A percentile compares a stretch with the other conserved stretches of the same genome.
phyloP scores from a whole-genome alignment of 1,140 invertebrate species.

The Trichoplusia ni region DNA sequence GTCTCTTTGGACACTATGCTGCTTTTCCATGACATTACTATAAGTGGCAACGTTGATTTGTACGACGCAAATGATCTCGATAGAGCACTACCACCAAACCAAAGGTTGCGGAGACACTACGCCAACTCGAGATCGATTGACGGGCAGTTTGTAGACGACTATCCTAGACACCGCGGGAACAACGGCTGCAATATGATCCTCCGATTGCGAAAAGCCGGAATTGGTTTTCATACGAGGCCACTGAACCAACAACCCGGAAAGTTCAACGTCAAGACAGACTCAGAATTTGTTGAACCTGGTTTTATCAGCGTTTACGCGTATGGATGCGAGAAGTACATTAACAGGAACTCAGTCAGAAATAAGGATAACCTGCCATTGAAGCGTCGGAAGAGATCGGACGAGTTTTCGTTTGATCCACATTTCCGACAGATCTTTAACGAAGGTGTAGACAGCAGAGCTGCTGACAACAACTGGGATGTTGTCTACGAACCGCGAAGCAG shows the following conservation, averaged over 20 bases:
- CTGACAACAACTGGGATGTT: slow-evolving; percentile 68
- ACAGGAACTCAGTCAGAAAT: slow-evolving; percentile 70
- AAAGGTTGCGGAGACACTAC: slow-evolving; percentile 59
- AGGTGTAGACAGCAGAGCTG: slow-evolving; percentile 65
- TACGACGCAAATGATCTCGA: slow-evolving; percentile 78
- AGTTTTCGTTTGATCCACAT: slow-evolving; percentile 67
- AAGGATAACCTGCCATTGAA: slow-evolving; percentile 72
- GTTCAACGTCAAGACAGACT: slow-evolving; percentile 89
- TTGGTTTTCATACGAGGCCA: slow-evolving; percentile 85
- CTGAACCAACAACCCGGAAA: slow-evolving; percentile 81
- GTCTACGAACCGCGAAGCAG: slow-evolving; percentile 65
- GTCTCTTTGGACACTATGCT: slow-evolving; percentile 88
- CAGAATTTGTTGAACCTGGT: slow-evolving; percentile 90
- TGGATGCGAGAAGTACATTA: slow-evolving; percentile 85
- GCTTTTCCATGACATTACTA: slow-evolving; percentile 89
- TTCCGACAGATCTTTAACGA: slow-evolving; percentile 47
- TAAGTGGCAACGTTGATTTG: slow-evolving; percentile 88
- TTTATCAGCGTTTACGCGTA: slow-evolving; percentile 93
- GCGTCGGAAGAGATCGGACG: slow-evolving; percentile 64
- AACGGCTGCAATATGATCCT: slow-evolving; percentile 89
- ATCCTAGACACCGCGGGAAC: slow-evolving; percentile 52
- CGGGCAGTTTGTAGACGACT: slow-evolving; percentile 38
- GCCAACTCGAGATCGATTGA: slow-evolving; percentile 73
- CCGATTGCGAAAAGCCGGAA: slow-evolving; percentile 87
- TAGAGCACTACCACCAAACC: slow-evolving; percentile 54